A percentile compares a stretch with the other conserved stretches of the same genome.
Evolutionary conservation across 2,113 vertebrate species (phyloP).

Genomic region (Engystomops pustulosus): DNA sequence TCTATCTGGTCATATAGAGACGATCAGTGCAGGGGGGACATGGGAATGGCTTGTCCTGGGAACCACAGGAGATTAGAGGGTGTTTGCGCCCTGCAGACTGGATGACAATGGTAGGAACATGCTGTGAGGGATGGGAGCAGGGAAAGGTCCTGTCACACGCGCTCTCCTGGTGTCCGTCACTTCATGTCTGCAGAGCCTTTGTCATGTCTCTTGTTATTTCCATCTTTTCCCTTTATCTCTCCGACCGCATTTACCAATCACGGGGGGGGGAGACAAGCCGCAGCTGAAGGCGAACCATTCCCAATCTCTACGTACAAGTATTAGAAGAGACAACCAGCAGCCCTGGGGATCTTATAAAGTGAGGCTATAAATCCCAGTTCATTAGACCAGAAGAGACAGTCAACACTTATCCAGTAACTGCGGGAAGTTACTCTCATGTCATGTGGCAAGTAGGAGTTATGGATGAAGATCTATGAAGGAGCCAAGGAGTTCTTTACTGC

Average conservation of each 20-base stretch:
- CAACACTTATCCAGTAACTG: conserved; percentile 9
- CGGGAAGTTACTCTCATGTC: not conserved
- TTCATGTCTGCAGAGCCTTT: conserved; percentile 28
- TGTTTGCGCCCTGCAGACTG: conserved; percentile 24
- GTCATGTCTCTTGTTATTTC: conserved; percentile 16
- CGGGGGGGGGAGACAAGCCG: conserved; percentile 12
- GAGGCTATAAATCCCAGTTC: not conserved
- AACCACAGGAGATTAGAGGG: conserved; percentile 24
- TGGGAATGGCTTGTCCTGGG: not conserved
- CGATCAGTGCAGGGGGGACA: no score
- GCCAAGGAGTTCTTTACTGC: not conserved
- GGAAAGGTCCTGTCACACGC: conserved; percentile 11
- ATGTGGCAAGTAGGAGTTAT: not conserved
- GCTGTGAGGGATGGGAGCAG: conserved; percentile 22
- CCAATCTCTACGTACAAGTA: not conserved
- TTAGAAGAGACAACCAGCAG: conserved; percentile 33
- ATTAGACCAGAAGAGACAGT: conserved; percentile 25
- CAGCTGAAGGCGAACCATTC: conserved; percentile 13
- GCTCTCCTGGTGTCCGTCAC: conserved; percentile 36
- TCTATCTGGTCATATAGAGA: not conserved
- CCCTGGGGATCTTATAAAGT: not conserved
- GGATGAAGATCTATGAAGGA: not conserved
- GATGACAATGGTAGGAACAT: conserved; percentile 15
- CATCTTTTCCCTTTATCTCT: not conserved
- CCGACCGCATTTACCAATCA: not conserved